A percentile compares a stretch with the other conserved stretches of the same genome.
These are phyloP conservation scores for Austrolebias charrua DNA, from an alignment of 2,797 vertebrate species.

Conservation along the genomic window DNA sequence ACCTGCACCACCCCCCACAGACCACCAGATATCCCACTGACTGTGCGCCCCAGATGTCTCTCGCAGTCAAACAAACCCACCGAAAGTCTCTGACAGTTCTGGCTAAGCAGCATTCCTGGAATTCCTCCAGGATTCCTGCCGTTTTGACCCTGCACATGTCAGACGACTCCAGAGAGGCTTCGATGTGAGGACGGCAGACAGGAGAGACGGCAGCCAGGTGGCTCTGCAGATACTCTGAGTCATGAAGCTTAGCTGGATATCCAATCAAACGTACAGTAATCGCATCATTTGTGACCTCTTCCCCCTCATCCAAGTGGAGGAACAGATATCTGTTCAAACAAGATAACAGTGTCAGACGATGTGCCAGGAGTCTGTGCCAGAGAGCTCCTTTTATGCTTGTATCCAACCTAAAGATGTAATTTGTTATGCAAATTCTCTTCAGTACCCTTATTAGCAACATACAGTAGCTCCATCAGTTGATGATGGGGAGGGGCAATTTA, in stretches of 20 bases:
- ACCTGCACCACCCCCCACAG: not conserved
- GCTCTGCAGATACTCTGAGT: slow-evolving; percentile 21
- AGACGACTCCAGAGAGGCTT: slow-evolving; percentile 21
- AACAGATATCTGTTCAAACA: slow-evolving; percentile 21
- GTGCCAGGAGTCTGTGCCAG: slow-evolving; percentile 24
- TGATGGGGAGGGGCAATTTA: slow-evolving; percentile 25
- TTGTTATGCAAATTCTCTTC: slow-evolving; percentile 65
- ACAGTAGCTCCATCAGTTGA: slow-evolving; percentile 39
- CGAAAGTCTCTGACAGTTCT: slow-evolving; percentile 22
- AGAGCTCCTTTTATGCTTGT: slow-evolving; percentile 25
- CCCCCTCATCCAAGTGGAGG: not conserved
- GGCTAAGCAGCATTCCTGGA: slow-evolving; percentile 60
- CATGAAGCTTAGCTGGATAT: slow-evolving; percentile 39
- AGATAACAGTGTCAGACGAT: slow-evolving; percentile 31
- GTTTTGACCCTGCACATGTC: slow-evolving; percentile 42
- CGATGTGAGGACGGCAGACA: slow-evolving; percentile 23
- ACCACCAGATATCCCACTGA: slow-evolving; percentile 5
- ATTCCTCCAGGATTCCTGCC: slow-evolving; percentile 58
- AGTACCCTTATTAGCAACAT: slow-evolving; percentile 50
- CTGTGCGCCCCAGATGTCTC: slow-evolving; percentile 19
- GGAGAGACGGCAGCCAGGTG: slow-evolving; percentile 28
- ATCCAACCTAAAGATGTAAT: slow-evolving; percentile 32
- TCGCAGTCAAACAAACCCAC: slow-evolving; percentile 24
- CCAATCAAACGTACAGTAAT: slow-evolving; percentile 41
- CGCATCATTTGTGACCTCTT: slow-evolving; percentile 31